phyloP scores from a whole-genome alignment of 2,888 invertebrate species.

The Neocrepidodera transversa region DNA sequence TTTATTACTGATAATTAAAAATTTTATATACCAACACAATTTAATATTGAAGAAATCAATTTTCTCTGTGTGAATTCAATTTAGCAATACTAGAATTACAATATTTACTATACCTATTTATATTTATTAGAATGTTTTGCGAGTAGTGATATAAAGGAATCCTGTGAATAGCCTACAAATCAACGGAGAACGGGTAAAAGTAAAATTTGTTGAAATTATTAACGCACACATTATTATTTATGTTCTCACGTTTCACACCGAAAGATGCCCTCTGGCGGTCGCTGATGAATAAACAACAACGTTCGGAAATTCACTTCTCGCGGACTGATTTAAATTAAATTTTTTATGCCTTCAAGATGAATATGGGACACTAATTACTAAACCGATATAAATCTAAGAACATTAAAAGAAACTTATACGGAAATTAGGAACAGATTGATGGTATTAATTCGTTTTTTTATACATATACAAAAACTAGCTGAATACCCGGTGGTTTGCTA shows the following conservation, averaged over 20 bases:
- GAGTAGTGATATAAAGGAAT: neutral
- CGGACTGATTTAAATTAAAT: slow-evolving; percentile 23
- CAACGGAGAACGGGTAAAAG: slow-evolving; percentile 21
- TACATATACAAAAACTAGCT: no score
- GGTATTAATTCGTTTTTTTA: neutral
- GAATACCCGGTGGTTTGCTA: no score
- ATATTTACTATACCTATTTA: no score
- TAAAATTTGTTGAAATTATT: slow-evolving; percentile 30
- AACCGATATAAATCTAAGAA: slow-evolving; percentile 12
- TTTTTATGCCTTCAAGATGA: slow-evolving; percentile 14
- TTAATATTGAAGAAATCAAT: no score
- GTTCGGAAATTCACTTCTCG: slow-evolving; percentile 19
- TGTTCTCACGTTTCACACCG: slow-evolving; percentile 30
- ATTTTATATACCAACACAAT: no score
- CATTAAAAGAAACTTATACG: neutral
- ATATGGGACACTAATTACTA: slow-evolving; percentile 8
- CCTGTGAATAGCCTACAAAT: slow-evolving; percentile 13
- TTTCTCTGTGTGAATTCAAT: no score
- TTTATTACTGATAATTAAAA: no score
- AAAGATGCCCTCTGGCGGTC: slow-evolving; percentile 18
- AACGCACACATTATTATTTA: slow-evolving; percentile 28
- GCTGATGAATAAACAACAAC: slow-evolving; percentile 28
- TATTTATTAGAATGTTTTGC: no score
- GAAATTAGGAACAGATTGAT: neutral
- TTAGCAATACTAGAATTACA: no score